These are phyloP conservation scores for Lagocephalus sceleratus DNA, from an alignment of 2,797 vertebrate genomes.

Conservation along the genomic window DNA sequence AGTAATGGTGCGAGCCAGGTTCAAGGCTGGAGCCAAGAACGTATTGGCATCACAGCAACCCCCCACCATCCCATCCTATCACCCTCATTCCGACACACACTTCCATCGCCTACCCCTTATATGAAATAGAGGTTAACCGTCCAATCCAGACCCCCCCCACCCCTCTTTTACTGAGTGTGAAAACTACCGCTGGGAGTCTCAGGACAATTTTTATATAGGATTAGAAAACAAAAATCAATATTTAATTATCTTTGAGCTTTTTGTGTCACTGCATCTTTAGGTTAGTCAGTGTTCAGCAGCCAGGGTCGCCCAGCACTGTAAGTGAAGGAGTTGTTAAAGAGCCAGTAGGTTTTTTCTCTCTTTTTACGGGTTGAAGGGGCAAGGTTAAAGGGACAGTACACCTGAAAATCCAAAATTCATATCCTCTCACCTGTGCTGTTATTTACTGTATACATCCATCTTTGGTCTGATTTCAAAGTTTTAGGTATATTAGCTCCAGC, in stretches of 20 bases:
- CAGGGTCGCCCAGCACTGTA: constrained; percentile 76
- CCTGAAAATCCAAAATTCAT: not conserved
- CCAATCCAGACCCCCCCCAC: constrained; percentile 76
- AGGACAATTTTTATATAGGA: constrained; percentile 99
- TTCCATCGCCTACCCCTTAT: constrained; percentile 49
- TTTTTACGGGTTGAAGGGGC: constrained; percentile 67
- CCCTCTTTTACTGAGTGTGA: constrained; percentile 86
- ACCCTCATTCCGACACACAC: constrained; percentile 46
- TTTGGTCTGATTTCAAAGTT: not conserved
- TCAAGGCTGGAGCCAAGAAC: constrained; percentile 80
- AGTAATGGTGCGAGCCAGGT: constrained; percentile 79
- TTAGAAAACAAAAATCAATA: constrained; percentile 99
- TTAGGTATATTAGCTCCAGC: not conserved
- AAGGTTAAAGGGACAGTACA: constrained; percentile 49
- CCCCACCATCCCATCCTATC: constrained; percentile 47
- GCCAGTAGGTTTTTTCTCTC: constrained; percentile 61
- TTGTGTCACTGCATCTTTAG: constrained; percentile 98
- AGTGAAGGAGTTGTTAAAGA: constrained; percentile 89
- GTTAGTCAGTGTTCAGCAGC: constrained; percentile 82
- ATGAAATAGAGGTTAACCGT: constrained; percentile 83
- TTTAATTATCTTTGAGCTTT: constrained; percentile 99
- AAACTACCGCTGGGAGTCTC: constrained; percentile 97
- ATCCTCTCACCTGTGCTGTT: not conserved
- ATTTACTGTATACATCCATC: not conserved
- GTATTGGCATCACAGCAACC: constrained; percentile 68